These are phyloP conservation scores for Todiramphus chloris DNA, from an alignment of 2,113 vertebrate genomes.

Conservation along the genomic window DNA sequence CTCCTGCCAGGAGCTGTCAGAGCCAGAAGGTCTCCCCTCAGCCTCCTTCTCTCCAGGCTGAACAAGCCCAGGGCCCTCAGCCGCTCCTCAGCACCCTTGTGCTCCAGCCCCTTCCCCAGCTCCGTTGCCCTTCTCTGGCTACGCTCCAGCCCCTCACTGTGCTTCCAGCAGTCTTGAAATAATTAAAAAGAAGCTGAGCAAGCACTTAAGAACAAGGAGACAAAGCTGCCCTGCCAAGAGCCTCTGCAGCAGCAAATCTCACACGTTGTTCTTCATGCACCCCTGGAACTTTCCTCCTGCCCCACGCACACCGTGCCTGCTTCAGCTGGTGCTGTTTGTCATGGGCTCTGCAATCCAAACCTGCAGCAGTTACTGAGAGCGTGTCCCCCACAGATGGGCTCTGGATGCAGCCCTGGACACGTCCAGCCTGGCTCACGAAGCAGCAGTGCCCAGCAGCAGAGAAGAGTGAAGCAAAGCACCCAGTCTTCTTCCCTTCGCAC, in stretches of 20 bases:
- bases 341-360: not conserved
- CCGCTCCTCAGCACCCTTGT: too few species aligned
- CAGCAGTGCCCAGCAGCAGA: not conserved
- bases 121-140: too few species aligned
- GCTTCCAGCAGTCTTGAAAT: not conserved
- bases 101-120: too few species aligned
- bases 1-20: too few species aligned
- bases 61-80: too few species aligned
- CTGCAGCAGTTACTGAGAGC: not conserved
- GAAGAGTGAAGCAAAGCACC: not conserved
- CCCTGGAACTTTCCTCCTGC: not conserved
- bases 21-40: too few species aligned
- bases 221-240: not conserved
- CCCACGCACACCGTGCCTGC: rapidly evolving
- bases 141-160: too few species aligned
- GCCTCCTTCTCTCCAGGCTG: too few species aligned
- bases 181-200: not conserved
- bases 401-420: not conserved
- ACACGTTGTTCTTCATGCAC: rapidly evolving
- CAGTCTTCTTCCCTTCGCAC: not conserved
- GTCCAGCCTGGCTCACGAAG: rapidly evolving
- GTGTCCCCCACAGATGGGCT: not conserved
- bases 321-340: not conserved
- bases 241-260: not conserved
- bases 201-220: not conserved